Conservation (phyloP, 1,140 invertebrate genomes). For the Zaprionus inermis region DNA sequence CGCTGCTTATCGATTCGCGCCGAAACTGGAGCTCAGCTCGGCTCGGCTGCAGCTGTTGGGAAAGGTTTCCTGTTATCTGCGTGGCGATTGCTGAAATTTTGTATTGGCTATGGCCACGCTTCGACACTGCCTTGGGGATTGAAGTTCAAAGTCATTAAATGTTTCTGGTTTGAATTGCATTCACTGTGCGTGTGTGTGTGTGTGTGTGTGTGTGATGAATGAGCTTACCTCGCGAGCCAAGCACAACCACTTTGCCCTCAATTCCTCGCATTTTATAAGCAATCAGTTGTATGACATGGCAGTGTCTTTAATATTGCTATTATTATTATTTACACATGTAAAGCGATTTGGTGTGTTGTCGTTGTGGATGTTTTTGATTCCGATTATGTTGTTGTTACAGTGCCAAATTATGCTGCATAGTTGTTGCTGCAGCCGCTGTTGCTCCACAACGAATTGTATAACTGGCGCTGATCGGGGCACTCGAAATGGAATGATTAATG, state of each 20-base stretch:
- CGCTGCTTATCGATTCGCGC: slow-evolving; percentile 39
- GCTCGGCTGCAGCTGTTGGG: not conserved
- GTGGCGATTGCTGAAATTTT: slow-evolving; percentile 2
- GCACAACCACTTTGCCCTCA: slow-evolving; percentile 92
- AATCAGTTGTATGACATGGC: slow-evolving; percentile 56
- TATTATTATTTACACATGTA: slow-evolving; percentile 4
- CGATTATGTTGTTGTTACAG: slow-evolving; percentile 19
- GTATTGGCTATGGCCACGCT: not conserved
- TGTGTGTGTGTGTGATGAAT: slow-evolving; percentile 16
- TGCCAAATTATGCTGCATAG: slow-evolving; percentile 10
- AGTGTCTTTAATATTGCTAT: slow-evolving; percentile 6
- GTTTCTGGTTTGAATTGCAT: slow-evolving; percentile 8
- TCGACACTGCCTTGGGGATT: slow-evolving; percentile 34
- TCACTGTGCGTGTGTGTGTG: not conserved
- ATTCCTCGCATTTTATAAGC: slow-evolving; percentile 87
- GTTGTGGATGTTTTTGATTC: slow-evolving; percentile 14
- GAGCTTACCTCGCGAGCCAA: slow-evolving; percentile 91
- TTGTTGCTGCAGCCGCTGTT: slow-evolving; percentile 9
- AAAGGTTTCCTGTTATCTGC: slow-evolving; percentile 16
- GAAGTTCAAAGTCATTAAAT: slow-evolving; percentile 46
- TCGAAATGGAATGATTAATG: slow-evolving; percentile 13
- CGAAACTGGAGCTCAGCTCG: slow-evolving; percentile 14
- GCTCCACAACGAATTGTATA: slow-evolving; percentile 9
- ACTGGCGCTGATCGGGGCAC: slow-evolving; percentile 5
- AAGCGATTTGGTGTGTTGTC: slow-evolving; percentile 12